These are phyloP conservation scores for Hanleya hanleyi DNA, from an alignment of 2,888 invertebrate genomes.

Conservation along the genomic window DNA sequence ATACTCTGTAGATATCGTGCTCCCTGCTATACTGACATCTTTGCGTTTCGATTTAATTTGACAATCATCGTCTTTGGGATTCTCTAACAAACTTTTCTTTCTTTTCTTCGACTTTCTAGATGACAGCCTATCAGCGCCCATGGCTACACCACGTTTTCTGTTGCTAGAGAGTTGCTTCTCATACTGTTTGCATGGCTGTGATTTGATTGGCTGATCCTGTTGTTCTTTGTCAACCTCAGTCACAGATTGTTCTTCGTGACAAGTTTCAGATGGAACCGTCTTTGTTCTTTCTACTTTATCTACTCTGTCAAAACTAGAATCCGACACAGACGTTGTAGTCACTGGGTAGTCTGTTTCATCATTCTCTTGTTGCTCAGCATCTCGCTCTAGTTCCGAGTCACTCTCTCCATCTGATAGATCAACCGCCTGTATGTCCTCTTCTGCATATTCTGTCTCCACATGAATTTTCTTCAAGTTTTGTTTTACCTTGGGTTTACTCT, in stretches of 20 bases:
- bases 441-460: conserved; percentile 69
- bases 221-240: too few species aligned
- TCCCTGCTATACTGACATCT: too few species aligned
- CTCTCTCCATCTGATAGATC: conserved; percentile 28
- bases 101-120: too few species aligned
- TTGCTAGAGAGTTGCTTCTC: too few species aligned
- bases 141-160: too few species aligned
- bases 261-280: neutral
- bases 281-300: conserved; percentile 10
- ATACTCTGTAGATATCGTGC: neutral
- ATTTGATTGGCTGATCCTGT: too few species aligned
- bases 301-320: neutral
- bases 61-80: too few species aligned
- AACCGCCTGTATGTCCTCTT: conserved; percentile 69
- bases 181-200: too few species aligned
- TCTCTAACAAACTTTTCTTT: too few species aligned
- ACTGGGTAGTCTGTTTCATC: conserved; percentile 23
- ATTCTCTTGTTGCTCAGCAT: conserved; percentile 31
- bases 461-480: conserved; percentile 72
- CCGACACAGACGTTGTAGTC: neutral
- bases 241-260: too few species aligned
- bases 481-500: conserved; percentile 56
- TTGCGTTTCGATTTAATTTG: too few species aligned
- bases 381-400: conserved; percentile 40
- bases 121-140: too few species aligned